A percentile compares a stretch with the other conserved stretches of the same genome.
phyloP scores from a whole-genome alignment of 2,888 invertebrate genomes.

The Thysanoteuthis rhombus region DNA sequence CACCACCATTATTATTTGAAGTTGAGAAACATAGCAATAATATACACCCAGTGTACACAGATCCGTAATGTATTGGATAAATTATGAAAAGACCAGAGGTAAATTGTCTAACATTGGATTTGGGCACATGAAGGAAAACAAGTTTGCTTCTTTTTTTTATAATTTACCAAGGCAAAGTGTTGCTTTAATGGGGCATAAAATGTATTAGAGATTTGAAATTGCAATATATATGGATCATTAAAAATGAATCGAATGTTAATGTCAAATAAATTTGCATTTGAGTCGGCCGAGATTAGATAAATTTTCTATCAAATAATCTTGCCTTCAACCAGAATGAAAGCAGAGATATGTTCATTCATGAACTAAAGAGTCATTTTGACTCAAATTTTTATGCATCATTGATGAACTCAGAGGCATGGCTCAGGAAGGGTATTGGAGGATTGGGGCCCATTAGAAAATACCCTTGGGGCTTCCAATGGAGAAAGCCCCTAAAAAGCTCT shows the following conservation, averaged over 20 bases:
- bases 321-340: neutral
- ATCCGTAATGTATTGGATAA: neutral
- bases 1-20: neutral
- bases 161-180: neutral
- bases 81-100: neutral
- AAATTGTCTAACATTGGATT: neutral
- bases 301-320: neutral
- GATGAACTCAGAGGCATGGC: too few species aligned
- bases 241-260: neutral
- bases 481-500: too few species aligned
- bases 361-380: neutral
- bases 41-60: neutral
- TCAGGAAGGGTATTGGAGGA: too few species aligned
- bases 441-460: too few species aligned
- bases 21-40: neutral
- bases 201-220: neutral
- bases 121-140: neutral
- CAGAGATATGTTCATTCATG: neutral
- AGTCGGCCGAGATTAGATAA: neutral
- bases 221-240: neutral
- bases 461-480: too few species aligned
- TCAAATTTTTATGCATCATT: too few species aligned
- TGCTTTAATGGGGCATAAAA: neutral
- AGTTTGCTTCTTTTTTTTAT: neutral
- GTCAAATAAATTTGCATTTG: neutral